Evolutionary conservation across 2,797 vertebrate genomes (phyloP).

Genomic region (Chloroceryle inda): DNA sequence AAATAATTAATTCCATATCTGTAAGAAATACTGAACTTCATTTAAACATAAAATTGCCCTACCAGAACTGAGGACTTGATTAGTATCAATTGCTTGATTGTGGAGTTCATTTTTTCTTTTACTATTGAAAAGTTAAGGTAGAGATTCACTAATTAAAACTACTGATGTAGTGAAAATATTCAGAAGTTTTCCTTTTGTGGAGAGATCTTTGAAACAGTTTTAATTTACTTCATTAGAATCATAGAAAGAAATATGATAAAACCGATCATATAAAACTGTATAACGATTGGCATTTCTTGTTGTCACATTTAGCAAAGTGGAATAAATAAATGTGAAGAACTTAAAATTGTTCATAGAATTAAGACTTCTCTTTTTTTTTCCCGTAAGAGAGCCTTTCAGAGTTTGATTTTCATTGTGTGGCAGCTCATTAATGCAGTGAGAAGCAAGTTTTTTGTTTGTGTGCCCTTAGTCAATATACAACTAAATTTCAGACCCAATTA

Average conservation of each 20-base stretch:
- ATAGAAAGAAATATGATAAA: not conserved
- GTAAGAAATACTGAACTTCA: not conserved
- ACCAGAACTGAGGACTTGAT: not conserved
- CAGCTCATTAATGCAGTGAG: not conserved
- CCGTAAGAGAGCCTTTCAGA: not conserved
- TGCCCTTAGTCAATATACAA: not conserved
- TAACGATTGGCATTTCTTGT: not conserved
- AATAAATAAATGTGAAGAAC: not conserved
- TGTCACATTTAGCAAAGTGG: not conserved
- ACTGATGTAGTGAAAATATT: not conserved
- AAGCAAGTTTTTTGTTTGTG: not conserved
- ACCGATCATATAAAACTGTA: not conserved
- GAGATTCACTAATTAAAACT: not conserved
- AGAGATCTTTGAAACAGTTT: not conserved
- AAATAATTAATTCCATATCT: not conserved
- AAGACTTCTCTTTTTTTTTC: conserved; percentile 16
- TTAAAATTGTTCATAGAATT: not conserved
- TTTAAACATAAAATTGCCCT: not conserved
- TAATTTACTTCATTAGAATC: not conserved
- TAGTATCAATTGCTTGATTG: not conserved
- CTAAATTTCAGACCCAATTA: not conserved
- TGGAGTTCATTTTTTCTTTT: not conserved
- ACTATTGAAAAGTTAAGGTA: no score
- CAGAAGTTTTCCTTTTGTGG: not conserved
- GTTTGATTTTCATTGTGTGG: not conserved